phyloP scores from a whole-genome alignment of 2,113 vertebrate genomes.

The Apteryx mantelli region DNA sequence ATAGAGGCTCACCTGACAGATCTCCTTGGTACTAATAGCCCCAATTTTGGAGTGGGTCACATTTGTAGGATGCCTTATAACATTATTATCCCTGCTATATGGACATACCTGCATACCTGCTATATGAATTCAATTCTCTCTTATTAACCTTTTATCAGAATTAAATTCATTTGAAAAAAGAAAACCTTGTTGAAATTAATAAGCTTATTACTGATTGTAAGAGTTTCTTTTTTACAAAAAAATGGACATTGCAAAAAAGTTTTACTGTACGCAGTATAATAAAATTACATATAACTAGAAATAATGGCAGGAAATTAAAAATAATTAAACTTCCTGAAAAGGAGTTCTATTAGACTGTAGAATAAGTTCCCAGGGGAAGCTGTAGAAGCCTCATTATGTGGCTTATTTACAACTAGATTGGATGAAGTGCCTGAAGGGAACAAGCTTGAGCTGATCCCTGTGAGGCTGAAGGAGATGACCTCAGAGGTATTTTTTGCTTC shows the following conservation, averaged over 20 bases:
- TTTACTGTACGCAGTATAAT: constrained; percentile 15
- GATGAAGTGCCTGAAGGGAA: constrained; percentile 48
- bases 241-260: background rate
- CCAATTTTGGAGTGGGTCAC: background rate
- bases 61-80: background rate
- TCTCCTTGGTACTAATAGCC: background rate
- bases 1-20: background rate
- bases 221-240: background rate
- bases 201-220: background rate
- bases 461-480: constrained; percentile 22
- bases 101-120: background rate
- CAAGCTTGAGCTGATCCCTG: constrained; percentile 29
- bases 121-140: background rate
- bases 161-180: background rate
- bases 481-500: background rate
- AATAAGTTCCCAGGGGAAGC: constrained; percentile 33
- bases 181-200: background rate
- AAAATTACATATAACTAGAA: constrained; percentile 20
- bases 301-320: constrained; percentile 64
- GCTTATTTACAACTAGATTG: constrained; percentile 67
- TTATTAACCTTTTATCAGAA: background rate
- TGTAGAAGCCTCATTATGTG: constrained; percentile 60
- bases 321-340: constrained; percentile 59
- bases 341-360: constrained; percentile 24
- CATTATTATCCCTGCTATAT: background rate